Conservation (phyloP, 2,888 invertebrate genomes). For the Diaprepes abbreviatus region DNA sequence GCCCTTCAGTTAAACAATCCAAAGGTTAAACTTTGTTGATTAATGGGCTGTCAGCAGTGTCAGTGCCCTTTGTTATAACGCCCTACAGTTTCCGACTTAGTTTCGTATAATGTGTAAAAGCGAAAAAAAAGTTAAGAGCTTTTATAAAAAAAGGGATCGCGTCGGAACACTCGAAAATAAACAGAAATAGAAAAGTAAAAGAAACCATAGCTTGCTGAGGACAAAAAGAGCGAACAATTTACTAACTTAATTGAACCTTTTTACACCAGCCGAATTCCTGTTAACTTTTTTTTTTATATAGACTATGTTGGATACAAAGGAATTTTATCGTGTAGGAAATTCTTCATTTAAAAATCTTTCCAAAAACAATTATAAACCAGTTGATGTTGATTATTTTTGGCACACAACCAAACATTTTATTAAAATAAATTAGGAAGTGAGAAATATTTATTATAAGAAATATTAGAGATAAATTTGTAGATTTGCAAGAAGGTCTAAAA, state of each 20-base stretch:
- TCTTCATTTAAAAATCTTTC: no score
- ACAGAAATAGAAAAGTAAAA: neutral
- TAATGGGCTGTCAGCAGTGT: constrained; percentile 29
- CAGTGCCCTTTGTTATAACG: constrained; percentile 17
- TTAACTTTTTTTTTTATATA: no score
- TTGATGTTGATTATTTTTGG: no score
- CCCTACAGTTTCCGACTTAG: constrained; percentile 7
- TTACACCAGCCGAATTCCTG: no score
- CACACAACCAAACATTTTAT: no score
- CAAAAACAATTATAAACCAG: no score
- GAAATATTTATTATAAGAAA: no score
- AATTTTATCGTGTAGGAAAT: no score
- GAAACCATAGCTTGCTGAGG: neutral
- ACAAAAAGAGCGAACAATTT: neutral
- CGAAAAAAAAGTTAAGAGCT: constrained; percentile 13
- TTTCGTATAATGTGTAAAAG: constrained; percentile 7
- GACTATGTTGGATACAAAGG: no score
- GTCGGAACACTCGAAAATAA: neutral
- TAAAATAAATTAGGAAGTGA: no score
- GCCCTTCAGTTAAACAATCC: constrained; percentile 10
- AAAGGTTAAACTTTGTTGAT: constrained; percentile 22
- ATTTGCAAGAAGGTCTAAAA: no score
- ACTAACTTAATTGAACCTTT: neutral
- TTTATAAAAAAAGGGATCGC: constrained; percentile 8
- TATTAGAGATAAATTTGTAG: no score